Evolutionary conservation across 1,140 invertebrate species (phyloP).

Genomic region (Drosophila baimaii): DNA sequence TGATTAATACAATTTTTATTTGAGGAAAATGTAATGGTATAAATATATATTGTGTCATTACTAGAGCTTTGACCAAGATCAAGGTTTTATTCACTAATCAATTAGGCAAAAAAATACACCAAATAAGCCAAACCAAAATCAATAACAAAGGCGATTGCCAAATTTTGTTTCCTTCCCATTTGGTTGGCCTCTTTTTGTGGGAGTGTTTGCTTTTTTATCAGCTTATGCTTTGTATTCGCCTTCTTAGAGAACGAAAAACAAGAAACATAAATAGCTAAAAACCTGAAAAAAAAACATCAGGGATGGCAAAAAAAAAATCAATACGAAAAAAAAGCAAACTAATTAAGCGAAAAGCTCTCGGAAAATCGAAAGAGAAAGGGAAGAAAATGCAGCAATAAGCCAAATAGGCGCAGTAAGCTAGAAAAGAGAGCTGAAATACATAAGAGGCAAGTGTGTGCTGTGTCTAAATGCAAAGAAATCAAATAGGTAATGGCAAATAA

Average conservation of each 20-base stretch:
- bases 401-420: slow-evolving; percentile 31
- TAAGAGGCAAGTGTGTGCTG: slow-evolving; percentile 12
- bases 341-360: slow-evolving; percentile 63
- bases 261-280: slow-evolving; percentile 6
- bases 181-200: slow-evolving; percentile 25
- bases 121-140: slow-evolving; percentile 9
- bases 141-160: slow-evolving; percentile 34
- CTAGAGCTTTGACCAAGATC: slow-evolving; percentile 8
- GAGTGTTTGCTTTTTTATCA: slow-evolving; percentile 30
- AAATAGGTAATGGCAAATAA: slow-evolving; percentile 21
- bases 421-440: background rate
- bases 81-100: slow-evolving; percentile 18
- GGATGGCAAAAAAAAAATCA: slow-evolving; percentile 29
- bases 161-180: slow-evolving; percentile 24
- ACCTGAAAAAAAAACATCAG: slow-evolving; percentile 17
- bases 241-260: slow-evolving; percentile 34
- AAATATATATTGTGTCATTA: background rate
- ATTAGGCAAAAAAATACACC: background rate
- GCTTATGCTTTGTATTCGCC: slow-evolving; percentile 6
- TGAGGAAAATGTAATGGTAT: background rate
- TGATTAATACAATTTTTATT: too few relatives aligned
- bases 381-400: slow-evolving; percentile 33
- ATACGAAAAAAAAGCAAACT: slow-evolving; percentile 47
- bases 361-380: slow-evolving; percentile 35
- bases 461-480: slow-evolving; percentile 36